These are phyloP conservation scores for Melanotaenia pygmaea DNA, from an alignment of 2,797 vertebrate species.

Conservation along the genomic window DNA sequence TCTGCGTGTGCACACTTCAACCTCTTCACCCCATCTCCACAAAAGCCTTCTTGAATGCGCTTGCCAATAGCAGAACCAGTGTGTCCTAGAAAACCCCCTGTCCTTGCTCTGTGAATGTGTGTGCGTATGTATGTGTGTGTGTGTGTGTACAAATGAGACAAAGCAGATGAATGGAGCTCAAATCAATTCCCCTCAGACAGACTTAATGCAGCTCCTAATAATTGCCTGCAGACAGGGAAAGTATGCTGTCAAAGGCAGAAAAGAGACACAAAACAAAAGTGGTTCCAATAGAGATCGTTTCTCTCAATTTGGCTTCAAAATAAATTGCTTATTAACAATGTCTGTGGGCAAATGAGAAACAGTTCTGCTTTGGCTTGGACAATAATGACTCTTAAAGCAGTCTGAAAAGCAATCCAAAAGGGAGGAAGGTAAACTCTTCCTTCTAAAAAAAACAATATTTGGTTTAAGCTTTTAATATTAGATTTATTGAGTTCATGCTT, in stretches of 20 bases:
- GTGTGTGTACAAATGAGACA: constrained; percentile 69
- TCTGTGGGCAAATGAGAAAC: constrained; percentile 60
- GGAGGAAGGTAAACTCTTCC: constrained; percentile 42
- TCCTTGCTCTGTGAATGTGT: constrained; percentile 63
- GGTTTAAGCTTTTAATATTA: constrained; percentile 47
- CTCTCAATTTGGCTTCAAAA: constrained; percentile 73
- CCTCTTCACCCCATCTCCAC: constrained; percentile 45
- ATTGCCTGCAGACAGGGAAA: constrained; percentile 77
- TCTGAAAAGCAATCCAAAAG: constrained; percentile 45
- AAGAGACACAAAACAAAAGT: constrained; percentile 73
- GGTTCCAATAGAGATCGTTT: constrained; percentile 59
- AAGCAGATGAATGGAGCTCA: constrained; percentile 80
- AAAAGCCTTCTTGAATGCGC: constrained; percentile 41
- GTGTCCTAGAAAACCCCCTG: constrained; percentile 70
- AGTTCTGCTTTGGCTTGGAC: constrained; percentile 47
- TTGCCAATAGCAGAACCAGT: constrained; percentile 55
- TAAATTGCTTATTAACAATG: constrained; percentile 77
- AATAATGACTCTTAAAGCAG: constrained; percentile 64
- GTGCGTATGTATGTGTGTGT: constrained; percentile 38
- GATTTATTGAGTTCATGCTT: constrained; percentile 13
- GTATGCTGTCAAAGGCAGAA: constrained; percentile 68
- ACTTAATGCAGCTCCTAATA: constrained; percentile 81
- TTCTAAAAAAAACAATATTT: constrained; percentile 43
- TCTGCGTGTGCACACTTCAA: constrained; percentile 14
- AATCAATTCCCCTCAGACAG: constrained; percentile 80